Evolutionary conservation across 2,888 invertebrate genomes (phyloP).

Genomic region (Drosophila nigricruria): DNA sequence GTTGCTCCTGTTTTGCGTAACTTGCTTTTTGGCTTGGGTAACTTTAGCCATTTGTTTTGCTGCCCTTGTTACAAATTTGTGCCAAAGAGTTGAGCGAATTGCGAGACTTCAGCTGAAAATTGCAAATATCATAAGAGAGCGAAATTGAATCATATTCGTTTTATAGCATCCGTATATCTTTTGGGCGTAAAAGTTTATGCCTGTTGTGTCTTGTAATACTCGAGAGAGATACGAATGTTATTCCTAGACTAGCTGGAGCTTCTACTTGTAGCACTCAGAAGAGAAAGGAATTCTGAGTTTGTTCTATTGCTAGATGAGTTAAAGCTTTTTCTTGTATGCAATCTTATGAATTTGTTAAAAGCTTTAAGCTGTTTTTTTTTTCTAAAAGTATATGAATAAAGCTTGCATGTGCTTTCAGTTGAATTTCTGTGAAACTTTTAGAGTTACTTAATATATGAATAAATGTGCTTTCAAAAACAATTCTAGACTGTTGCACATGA

Average conservation of each 20-base stretch:
- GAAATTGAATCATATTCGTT: slow-evolving; percentile 19
- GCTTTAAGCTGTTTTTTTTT: too few species aligned
- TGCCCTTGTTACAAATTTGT: slow-evolving; percentile 2
- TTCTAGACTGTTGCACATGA: too few species aligned
- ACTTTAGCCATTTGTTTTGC: slow-evolving; percentile 26
- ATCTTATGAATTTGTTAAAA: neutral
- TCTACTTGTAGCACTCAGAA: neutral
- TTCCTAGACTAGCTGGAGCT: neutral
- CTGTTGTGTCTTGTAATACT: neutral
- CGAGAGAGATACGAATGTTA: neutral
- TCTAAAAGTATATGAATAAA: neutral
- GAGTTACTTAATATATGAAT: too few species aligned
- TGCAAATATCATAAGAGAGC: slow-evolving; percentile 1
- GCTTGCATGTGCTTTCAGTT: neutral
- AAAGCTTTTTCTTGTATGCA: neutral
- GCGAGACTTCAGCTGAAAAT: slow-evolving; percentile 13
- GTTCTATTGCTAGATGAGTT: neutral
- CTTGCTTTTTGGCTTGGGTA: slow-evolving; percentile 16
- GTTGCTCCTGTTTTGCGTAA: slow-evolving; percentile 1
- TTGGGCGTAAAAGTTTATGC: neutral
- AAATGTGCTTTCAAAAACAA: too few species aligned
- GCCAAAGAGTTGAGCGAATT: slow-evolving; percentile 37
- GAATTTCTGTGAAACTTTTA: neutral
- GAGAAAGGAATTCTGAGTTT: neutral
- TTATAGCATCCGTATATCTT: neutral